Evolutionary conservation across 1,140 invertebrate genomes (phyloP), one percentile per base, ranked within the genome.

Genomic region (Drosophila gunungcola): DNA sequence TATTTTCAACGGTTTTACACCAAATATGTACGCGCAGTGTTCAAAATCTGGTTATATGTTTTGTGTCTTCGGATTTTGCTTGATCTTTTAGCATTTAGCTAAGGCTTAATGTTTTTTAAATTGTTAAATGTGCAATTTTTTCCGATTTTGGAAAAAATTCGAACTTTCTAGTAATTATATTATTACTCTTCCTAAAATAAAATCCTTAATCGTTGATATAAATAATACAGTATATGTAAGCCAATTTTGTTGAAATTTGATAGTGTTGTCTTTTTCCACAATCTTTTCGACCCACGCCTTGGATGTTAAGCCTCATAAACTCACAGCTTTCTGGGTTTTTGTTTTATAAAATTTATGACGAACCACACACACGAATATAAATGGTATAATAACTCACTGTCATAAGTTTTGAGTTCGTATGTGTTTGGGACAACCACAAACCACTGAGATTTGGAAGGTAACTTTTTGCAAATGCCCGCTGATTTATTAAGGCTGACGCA

Each of bases 301-400:
- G 21, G n/a, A 41, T 39, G 25, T 49, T 43, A 25, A 38, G 42
- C 55, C 25, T 39, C 32, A 46, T 16, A 36, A 38, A 52, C 68
- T 39, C 11, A 12, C 32, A 51, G 72, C 52, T 38, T 52, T 52
- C 27, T 13, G 36, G 34, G 56, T 41, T 70, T 51, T 49, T 42
- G 58, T 55, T 77, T 76, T 62, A 56, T 69, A 38, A 51, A 77
- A 77, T 77, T 77, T 77, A 77, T 77, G 74, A 77, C 73, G 57
- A 56, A 45, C 51, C 52, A 75, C 57, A 75, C 70, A 49, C 62
- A 76, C 38, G 48, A 46, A 70, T 56, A 63, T 45, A 70, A 77
- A 78, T 64, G 29, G 63, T 51, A 58, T 72, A 81, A 86, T 86
- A 86, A 86, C 65, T 86, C 82, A 86, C 74, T 86, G 78, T 86